Evolutionary conservation across 2,888 invertebrate species (phyloP).

Genomic region (Nycteola revayana): DNA sequence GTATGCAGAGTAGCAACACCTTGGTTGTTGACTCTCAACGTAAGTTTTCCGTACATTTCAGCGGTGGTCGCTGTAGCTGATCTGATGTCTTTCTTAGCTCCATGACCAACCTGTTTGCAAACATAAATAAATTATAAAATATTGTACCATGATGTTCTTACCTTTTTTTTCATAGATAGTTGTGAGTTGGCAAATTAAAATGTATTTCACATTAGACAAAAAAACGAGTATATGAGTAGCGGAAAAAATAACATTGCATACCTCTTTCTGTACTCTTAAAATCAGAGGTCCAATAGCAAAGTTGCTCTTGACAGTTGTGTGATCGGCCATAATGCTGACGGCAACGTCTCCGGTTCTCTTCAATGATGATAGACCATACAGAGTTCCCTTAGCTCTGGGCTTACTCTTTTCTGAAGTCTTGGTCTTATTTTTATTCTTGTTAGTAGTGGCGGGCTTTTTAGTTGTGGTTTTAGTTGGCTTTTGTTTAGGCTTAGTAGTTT

Average conservation of each 20-base stretch:
- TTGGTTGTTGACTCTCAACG: conserved; percentile 88
- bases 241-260: too few species aligned
- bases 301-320: conserved; percentile 91
- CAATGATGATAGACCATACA: conserved; percentile 90
- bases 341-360: conserved; percentile 90
- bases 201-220: too few species aligned
- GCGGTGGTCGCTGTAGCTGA: conserved; percentile 94
- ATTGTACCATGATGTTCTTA: too few species aligned
- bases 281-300: conserved; percentile 91
- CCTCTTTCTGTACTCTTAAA: conserved; percentile 90
- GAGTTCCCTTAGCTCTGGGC: conserved; percentile 88
- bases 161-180: too few species aligned
- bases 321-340: conserved; percentile 89
- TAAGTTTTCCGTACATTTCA: conserved; percentile 92
- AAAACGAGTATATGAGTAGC: too few species aligned
- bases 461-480: conserved; percentile 51
- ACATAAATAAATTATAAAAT: too few species aligned
- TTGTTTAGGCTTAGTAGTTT: conserved; percentile 52
- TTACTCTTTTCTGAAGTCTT: conserved; percentile 75
- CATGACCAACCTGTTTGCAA: conserved; percentile 84
- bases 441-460: conserved; percentile 62
- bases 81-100: conserved; percentile 90
- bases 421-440: conserved; percentile 56
- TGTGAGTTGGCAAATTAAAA: too few species aligned
- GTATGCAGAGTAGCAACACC: conserved; percentile 92